Conservation (phyloP, 2,888 invertebrate species). For the Coecobrya sp. region DNA sequence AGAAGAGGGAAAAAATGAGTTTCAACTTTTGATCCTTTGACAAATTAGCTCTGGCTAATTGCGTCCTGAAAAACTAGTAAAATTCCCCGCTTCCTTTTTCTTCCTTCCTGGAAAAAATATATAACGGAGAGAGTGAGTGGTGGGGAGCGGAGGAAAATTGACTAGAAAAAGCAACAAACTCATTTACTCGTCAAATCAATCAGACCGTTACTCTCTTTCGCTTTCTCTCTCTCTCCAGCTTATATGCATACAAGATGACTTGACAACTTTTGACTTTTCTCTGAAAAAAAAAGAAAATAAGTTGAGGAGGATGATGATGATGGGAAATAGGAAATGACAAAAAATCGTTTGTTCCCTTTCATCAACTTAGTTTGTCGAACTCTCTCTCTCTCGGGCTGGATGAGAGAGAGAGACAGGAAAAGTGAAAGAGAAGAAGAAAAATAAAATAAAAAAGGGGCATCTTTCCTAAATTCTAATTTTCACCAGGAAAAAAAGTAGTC, state of each 20-base stretch:
- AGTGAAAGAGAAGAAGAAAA: not conserved
- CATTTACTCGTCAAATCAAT: slow-evolving; percentile 66
- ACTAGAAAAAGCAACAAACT: slow-evolving; percentile 40
- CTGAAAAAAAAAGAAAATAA: not conserved
- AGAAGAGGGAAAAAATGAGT: not conserved
- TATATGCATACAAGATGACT: not conserved
- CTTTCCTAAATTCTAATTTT: slow-evolving; percentile 38
- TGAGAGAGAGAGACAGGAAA: not conserved
- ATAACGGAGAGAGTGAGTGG: no score
- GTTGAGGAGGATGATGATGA: not conserved
- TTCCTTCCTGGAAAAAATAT: not conserved
- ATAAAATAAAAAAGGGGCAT: not conserved
- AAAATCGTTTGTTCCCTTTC: slow-evolving; percentile 2
- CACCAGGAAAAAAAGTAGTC: slow-evolving; percentile 16
- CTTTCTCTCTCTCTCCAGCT: no score
- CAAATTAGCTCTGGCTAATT: slow-evolving; percentile 78
- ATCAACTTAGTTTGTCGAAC: not conserved
- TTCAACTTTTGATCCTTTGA: slow-evolving; percentile 62
- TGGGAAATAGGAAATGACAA: slow-evolving; percentile 16
- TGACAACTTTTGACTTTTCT: not conserved
- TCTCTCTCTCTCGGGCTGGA: not conserved
- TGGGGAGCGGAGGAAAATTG: not conserved
- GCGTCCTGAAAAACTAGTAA: slow-evolving; percentile 4
- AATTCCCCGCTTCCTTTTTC: not conserved
- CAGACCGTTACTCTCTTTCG: no score